Conservation (phyloP, 2,113 vertebrate species). For the Oreochromis spilurus region DNA sequence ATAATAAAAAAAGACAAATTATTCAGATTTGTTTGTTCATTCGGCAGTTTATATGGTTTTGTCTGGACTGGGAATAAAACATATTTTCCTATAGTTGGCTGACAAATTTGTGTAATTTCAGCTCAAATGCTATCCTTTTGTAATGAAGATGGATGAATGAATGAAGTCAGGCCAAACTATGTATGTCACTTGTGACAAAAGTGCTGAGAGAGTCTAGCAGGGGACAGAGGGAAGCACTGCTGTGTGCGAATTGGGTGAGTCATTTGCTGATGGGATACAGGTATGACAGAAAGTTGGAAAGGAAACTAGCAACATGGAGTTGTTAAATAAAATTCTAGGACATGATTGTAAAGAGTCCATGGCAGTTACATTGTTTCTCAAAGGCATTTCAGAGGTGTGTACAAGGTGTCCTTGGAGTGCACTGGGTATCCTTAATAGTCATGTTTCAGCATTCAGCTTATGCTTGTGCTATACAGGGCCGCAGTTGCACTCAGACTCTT, state of each 20-base stretch:
- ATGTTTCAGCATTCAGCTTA: not conserved
- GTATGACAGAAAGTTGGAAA: not conserved
- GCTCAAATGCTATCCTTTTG: not conserved
- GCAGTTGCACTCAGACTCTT: not conserved
- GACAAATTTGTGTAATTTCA: not conserved
- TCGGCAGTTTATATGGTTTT: not conserved
- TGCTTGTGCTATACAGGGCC: not conserved
- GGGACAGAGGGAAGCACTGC: not conserved
- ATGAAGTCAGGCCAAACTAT: not conserved
- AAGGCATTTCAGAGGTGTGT: not conserved
- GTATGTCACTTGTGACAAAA: not conserved
- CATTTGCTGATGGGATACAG: not conserved
- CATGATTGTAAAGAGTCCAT: not conserved
- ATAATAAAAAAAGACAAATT: not conserved
- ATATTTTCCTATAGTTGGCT: not conserved
- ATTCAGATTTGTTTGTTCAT: not conserved
- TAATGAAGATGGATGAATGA: not conserved
- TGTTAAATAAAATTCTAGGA: not conserved
- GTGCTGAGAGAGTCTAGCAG: not conserved
- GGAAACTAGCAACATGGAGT: not conserved
- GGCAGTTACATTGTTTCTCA: not conserved
- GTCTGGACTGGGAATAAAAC: not conserved
- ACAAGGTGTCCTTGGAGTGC: not conserved
- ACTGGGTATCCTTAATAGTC: not conserved
- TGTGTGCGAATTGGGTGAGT: not conserved